These are phyloP conservation scores for Tyria jacobaeae DNA, from an alignment of 2,888 invertebrate genomes.

Conservation along the genomic window DNA sequence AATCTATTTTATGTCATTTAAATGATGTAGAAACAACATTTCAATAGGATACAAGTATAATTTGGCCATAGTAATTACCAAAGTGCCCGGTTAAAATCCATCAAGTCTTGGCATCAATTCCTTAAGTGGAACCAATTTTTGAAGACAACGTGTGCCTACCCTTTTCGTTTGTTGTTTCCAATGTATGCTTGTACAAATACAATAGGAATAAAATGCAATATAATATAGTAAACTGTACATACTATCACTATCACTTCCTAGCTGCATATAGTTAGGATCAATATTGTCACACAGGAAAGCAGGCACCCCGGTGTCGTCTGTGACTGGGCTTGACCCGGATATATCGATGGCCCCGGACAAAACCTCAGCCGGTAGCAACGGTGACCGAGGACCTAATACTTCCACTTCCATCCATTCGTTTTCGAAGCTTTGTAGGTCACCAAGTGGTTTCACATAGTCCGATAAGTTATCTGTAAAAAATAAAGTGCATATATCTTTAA, in stretches of 20 bases:
- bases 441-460: slow-evolving; percentile 89
- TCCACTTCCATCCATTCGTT: slow-evolving; percentile 97
- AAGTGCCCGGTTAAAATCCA: too few species aligned
- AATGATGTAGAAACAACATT: too few species aligned
- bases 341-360: slow-evolving; percentile 70
- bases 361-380: slow-evolving; percentile 67
- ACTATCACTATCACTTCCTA: slow-evolving; percentile 83
- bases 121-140: too few species aligned
- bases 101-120: too few species aligned
- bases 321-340: slow-evolving; percentile 61
- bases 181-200: too few species aligned
- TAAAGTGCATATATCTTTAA: neutral
- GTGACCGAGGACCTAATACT: slow-evolving; percentile 87
- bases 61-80: too few species aligned
- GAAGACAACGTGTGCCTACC: too few species aligned
- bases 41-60: too few species aligned
- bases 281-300: slow-evolving; percentile 88
- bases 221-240: slow-evolving; percentile 42
- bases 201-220: neutral
- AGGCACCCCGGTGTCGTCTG: slow-evolving; percentile 82
- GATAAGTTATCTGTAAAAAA: slow-evolving; percentile 42
- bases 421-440: slow-evolving; percentile 93
- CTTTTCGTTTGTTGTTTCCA: too few species aligned
- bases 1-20: too few species aligned
- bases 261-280: slow-evolving; percentile 85